Base-by-base conservation (phyloP, 2,113 vertebrate genomes). In the Camarhynchus parvulus region DNA sequence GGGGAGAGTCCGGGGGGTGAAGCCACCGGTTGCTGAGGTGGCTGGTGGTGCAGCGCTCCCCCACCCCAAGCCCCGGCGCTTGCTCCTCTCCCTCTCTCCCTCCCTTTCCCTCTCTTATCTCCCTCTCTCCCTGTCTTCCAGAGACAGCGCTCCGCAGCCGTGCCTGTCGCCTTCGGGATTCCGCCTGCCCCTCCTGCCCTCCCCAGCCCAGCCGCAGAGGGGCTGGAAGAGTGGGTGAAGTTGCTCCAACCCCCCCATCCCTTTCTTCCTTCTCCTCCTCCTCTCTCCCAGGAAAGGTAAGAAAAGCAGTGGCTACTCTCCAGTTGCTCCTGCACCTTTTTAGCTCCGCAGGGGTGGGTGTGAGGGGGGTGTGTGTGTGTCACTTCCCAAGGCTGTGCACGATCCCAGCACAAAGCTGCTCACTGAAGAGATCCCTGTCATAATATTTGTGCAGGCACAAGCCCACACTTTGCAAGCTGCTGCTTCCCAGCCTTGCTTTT, bases 11-110 rank as follows among this genome's bases (percentile, higher is more conserved):
- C 49, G 39, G 33, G 11, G 42, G 79, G 44, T 11, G 52, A n/a
- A 55, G 79, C 97, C 97, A 97, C 97, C 95, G 96, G 97, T 97
- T 96, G 97, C 96, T 80, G 87, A 88, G 82, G 85, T 88, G 93
- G 77, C 69, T 86, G 92, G 25, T n/a, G 87, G 63, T 80, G 69
- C 87, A 28, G 52, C 68, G 37, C 70, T 86, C 50, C 91, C 83
- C 73, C 87, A 70, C 79, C 53, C 84, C 59, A 24, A 93, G 86
- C 91, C 90, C 92, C 70, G 92, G 91, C 96, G 87, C 95, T 95
- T 87, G 90, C 90, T 96, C 92, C 81, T 92, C 94, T 92, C 83
- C 52, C 77, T 89, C 76, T 75, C 93, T 85, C 94, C 80, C 87
- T 94, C 81, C 81, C 77, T 90, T 90, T 28, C 33, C 41, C 39